A percentile compares a stretch with the other conserved stretches of the same genome.
phyloP scores from a whole-genome alignment of 2,113 vertebrate species.

The Heptranchias perlo region DNA sequence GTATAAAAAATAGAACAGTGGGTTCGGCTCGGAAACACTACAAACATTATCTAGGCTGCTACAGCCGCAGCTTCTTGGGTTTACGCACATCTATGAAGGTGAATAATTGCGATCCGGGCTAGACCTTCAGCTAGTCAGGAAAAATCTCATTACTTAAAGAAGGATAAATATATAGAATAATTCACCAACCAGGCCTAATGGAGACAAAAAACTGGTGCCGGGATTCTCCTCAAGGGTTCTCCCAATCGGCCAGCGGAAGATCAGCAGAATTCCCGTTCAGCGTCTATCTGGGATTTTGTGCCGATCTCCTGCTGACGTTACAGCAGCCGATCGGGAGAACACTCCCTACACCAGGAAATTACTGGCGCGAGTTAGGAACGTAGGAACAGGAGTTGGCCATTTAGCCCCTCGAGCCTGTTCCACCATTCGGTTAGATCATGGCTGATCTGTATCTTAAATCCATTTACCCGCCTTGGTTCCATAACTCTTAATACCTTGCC shows the following conservation, averaged over 20 bases:
- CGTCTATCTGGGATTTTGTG: too few relatives aligned
- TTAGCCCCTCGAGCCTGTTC: background rate
- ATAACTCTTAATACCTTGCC: background rate
- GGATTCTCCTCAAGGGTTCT: too few relatives aligned
- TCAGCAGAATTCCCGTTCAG: too few relatives aligned
- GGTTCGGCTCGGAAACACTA: background rate
- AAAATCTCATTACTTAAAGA: background rate
- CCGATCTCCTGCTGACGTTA: too few relatives aligned
- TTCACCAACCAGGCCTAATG: background rate
- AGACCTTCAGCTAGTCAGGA: background rate
- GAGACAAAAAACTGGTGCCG: background rate
- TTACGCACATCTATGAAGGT: too few relatives aligned
- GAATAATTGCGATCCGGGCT: background rate
- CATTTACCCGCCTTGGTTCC: too few relatives aligned
- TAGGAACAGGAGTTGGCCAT: background rate
- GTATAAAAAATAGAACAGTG: background rate
- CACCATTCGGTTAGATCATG: background rate
- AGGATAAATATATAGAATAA: background rate
- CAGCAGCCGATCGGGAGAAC: too few relatives aligned
- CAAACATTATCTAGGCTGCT: background rate
- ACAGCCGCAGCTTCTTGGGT: too few relatives aligned
- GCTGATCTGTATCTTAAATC: background rate
- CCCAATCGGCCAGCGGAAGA: too few relatives aligned
- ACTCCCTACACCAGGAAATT: background rate
- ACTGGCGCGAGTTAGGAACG: background rate